Percentiles rank a stretch among this genome's conserved stretches.
Conservation (phyloP, 2,888 invertebrate species). For the Agonopterix alstromeriana region DNA sequence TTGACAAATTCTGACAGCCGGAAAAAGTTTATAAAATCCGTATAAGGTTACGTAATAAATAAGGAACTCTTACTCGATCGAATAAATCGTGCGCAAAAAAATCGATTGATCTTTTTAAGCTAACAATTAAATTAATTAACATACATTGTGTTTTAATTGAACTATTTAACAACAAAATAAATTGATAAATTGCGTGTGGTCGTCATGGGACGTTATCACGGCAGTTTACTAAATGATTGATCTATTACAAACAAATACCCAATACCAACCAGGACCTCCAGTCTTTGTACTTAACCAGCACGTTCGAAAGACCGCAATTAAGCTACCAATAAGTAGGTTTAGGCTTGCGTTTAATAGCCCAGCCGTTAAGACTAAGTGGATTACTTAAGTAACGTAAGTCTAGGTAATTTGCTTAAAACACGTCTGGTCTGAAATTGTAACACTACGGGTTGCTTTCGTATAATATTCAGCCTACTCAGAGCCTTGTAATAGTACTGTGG, state of each 20-base stretch:
- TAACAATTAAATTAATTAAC: no score
- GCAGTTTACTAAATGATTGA: constrained; percentile 5
- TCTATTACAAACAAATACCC: background rate
- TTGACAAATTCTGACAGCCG: no score
- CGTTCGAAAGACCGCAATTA: background rate
- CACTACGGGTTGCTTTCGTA: background rate
- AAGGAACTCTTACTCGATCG: no score
- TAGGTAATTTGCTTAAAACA: background rate
- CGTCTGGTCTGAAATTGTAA: background rate
- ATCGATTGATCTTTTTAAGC: no score
- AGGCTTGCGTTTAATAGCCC: constrained; percentile 7
- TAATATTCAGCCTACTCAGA: background rate
- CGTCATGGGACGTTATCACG: constrained; percentile 1
- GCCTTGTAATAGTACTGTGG: constrained; percentile 11
- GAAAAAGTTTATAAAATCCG: no score
- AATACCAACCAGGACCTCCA: no score
- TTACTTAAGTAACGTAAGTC: background rate
- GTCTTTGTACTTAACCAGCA: background rate
- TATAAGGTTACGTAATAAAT: no score
- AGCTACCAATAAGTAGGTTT: background rate
- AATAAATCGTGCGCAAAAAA: no score
- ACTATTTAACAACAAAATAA: background rate
- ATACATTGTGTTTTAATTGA: background rate
- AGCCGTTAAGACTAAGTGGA: constrained; percentile 1
- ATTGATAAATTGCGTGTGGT: constrained; percentile 7